Percentiles rank a stretch among this genome's conserved stretches.
Evolutionary conservation across 23 tunicate species (phyloP).

Genomic region (Halocynthia roretzi): DNA sequence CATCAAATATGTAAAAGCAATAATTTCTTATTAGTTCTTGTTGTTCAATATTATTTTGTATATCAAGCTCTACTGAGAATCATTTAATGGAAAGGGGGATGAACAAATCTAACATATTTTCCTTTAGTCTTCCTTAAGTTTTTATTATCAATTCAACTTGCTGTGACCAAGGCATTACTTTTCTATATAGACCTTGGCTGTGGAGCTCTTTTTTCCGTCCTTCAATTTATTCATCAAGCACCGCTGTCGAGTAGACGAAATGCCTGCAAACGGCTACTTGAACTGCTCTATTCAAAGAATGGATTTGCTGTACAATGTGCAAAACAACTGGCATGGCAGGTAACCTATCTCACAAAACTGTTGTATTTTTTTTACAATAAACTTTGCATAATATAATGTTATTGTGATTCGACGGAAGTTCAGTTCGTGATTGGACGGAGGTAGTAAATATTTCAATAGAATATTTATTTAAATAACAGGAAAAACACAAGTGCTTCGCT

Average conservation of each 20-base stretch:
- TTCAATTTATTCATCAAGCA: conserved; percentile 22
- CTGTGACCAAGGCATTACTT: not conserved
- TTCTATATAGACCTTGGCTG: conserved; percentile 50
- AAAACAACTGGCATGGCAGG: conserved; percentile 83
- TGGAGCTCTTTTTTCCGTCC: conserved; percentile 35
- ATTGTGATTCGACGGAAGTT: no score
- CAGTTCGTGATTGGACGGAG: no score
- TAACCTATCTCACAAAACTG: not conserved
- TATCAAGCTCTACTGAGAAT: no score
- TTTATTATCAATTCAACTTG: not conserved
- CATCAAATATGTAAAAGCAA: no score
- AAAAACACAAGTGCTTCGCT: no score
- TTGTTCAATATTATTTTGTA: no score
- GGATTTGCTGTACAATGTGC: conserved; percentile 53
- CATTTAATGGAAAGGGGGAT: no score
- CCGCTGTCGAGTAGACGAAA: conserved; percentile 4
- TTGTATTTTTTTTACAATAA: not conserved
- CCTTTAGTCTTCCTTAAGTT: no score
- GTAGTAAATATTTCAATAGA: no score
- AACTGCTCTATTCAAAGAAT: conserved; percentile 55
- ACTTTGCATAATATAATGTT: not conserved
- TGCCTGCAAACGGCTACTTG: conserved; percentile 47
- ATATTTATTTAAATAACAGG: no score
- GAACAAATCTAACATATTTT: no score
- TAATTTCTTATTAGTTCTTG: no score